Base-by-base conservation (phyloP, 2,113 vertebrate genomes). In the Scophthalmus maximus region DNA sequence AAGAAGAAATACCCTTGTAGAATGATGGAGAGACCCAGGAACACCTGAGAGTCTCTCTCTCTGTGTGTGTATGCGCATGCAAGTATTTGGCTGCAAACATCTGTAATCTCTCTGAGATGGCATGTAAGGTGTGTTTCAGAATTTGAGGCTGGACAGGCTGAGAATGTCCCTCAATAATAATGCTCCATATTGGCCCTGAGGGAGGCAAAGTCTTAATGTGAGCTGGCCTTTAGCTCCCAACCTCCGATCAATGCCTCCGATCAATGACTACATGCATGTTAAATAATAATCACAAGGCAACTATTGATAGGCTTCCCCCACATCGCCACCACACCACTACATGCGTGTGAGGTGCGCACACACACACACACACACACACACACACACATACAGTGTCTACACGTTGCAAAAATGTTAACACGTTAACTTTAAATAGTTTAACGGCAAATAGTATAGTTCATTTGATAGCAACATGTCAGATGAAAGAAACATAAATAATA, bases 281-380 rank as follows among this genome's bases (percentile, higher is more conserved):
- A 93, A 93, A 93, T 93, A 93, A 93, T 91, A 93, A 93, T 92
- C 90, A 88, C 87, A 89, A 85, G 89, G 81, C 89, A 89, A 90
- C 82, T 92, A 92, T 91, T 84, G 90, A 92, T 88, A 86, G 83
- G 74, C 69, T 32, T 62, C 66, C 73, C 52, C 52, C 53, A 11
- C 17, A 55, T 12, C 29, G 50, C 27, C 51, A 40, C 46, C 49
- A 46, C 58, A 74, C 57, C 70, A 60, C 34, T 57, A 67, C 71
- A 83, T 36, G 42, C 51, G 55, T 40, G 65, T 47, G 64, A 15
- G 10, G 2, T 32, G 65, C 50, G 46, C 69, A 46, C 64, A 59
- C 50, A 69, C 57, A 79, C 49, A 44, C 9, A 32, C 10, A 64
- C 17, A 60, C 29, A 78, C 34, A 53, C 29, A 64, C 23, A 57